Conservation (phyloP, 2,113 vertebrate genomes). For the Spheniscus mendiculus region DNA sequence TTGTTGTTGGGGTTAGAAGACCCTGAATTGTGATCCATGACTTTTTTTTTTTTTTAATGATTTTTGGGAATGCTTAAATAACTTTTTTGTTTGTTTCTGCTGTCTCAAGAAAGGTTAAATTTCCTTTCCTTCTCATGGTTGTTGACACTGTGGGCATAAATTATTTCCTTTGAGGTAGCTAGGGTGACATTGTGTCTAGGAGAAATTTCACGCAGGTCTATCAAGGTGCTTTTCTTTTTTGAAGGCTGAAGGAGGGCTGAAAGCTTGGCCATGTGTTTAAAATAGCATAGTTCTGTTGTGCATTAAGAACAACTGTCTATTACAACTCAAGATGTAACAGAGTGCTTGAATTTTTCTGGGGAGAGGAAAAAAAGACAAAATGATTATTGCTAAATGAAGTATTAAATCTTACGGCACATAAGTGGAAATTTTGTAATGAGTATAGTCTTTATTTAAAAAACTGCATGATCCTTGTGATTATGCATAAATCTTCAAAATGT, state of each 20-base stretch:
- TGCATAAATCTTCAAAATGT: background rate
- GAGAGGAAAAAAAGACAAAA: background rate
- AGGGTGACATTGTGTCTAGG: background rate
- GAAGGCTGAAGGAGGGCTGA: background rate
- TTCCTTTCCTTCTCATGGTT: background rate
- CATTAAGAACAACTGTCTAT: background rate
- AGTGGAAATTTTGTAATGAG: background rate
- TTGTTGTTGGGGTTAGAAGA: background rate
- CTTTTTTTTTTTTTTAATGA: background rate
- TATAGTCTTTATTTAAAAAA: background rate
- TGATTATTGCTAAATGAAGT: background rate
- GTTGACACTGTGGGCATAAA: background rate
- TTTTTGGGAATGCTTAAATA: background rate
- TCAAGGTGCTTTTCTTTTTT: background rate
- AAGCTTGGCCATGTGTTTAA: background rate
- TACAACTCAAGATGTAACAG: background rate
- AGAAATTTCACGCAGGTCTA: background rate
- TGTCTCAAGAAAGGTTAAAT: background rate
- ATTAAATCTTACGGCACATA: background rate
- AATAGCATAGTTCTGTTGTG: background rate
- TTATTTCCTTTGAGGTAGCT: background rate
- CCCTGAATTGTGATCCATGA: background rate
- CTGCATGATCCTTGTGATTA: background rate
- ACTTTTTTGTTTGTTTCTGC: background rate
- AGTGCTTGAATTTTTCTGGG: background rate